phyloP scores from a whole-genome alignment of 2,888 invertebrate genomes.

The Apodemia zela region DNA sequence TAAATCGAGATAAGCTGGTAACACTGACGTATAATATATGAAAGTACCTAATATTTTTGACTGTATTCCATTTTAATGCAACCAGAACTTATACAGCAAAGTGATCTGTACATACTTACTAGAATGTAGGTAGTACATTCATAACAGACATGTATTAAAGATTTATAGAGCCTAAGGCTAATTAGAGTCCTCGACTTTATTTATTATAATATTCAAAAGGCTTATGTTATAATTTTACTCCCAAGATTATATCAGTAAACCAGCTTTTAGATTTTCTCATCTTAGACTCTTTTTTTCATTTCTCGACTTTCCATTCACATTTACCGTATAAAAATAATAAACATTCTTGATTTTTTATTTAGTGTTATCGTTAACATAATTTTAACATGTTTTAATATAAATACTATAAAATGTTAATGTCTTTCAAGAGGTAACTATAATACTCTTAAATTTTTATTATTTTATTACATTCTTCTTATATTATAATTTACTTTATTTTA shows the following conservation, averaged over 20 bases:
- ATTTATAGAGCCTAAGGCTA: too few species aligned
- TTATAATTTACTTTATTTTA: conserved; percentile 44
- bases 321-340: not conserved
- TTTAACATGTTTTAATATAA: not conserved
- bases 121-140: too few species aligned
- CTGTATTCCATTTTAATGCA: too few species aligned
- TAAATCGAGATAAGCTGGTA: conserved; percentile 44
- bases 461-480: not conserved
- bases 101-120: too few species aligned
- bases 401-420: not conserved
- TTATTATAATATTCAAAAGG: too few species aligned
- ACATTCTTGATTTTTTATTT: not conserved
- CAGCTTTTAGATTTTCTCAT: not conserved
- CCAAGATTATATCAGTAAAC: not conserved
- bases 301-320: not conserved
- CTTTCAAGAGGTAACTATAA: not conserved
- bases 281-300: too few species aligned
- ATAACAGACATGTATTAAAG: too few species aligned
- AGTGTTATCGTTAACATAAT: too few species aligned
- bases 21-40: not conserved
- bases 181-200: too few species aligned
- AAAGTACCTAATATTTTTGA: too few species aligned
- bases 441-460: not conserved
- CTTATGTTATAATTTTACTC: too few species aligned
- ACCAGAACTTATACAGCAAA: too few species aligned